Conservation (phyloP, 2,113 vertebrate genomes). For the zebrafish (Danio rerio) region DNA sequence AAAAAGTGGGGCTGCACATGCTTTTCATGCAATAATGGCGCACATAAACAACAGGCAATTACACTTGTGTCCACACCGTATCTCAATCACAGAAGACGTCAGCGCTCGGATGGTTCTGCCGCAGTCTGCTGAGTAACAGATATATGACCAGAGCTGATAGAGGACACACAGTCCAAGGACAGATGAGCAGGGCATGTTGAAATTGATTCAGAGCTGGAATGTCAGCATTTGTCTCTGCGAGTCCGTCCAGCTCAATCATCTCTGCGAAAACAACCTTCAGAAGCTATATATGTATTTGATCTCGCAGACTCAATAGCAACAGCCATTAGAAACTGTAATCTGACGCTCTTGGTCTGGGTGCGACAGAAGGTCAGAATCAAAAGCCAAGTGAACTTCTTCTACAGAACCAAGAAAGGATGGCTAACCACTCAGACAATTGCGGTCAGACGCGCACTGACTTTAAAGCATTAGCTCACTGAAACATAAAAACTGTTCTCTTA, state of each 20-base stretch:
- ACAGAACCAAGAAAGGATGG: conserved; percentile 18
- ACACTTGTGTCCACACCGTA: background rate
- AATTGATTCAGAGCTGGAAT: conserved; percentile 56
- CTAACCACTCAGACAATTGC: background rate
- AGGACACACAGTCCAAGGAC: conserved; percentile 60
- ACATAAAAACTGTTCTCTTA: too few species aligned
- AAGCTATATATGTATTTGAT: conserved; percentile 46
- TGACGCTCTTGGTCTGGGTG: background rate
- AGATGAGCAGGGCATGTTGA: conserved; percentile 32
- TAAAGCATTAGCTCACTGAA: background rate
- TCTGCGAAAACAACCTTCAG: conserved; percentile 52
- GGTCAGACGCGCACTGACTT: background rate
- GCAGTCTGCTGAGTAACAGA: conserved; percentile 56
- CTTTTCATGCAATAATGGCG: background rate
- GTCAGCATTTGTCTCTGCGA: conserved; percentile 58
- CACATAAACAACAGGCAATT: conserved; percentile 33
- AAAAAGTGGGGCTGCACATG: background rate
- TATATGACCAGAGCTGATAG: conserved; percentile 52
- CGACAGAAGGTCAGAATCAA: conserved; percentile 9
- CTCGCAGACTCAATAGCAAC: conserved; percentile 11
- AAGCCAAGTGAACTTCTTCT: conserved; percentile 7
- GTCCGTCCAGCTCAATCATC: conserved; percentile 41
- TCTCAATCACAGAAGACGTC: conserved; percentile 51
- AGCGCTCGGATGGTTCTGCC: conserved; percentile 35
- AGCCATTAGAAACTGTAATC: conserved; percentile 22